These are phyloP conservation scores for Coecobrya sp. DNA, from an alignment of 2,888 invertebrate genomes.

Conservation along the genomic window DNA sequence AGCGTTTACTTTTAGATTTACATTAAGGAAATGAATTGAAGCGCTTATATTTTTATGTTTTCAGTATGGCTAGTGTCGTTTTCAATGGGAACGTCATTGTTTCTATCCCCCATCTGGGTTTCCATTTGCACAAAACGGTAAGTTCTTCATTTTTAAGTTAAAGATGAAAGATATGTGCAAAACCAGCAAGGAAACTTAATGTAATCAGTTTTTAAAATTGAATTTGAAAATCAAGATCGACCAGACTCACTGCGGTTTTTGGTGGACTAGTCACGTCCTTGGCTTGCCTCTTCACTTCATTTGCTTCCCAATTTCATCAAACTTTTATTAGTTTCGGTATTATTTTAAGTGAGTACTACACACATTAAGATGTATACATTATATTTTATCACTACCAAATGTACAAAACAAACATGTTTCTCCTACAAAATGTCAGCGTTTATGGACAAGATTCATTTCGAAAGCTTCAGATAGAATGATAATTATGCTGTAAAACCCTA, in stretches of 20 bases:
- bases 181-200: no score
- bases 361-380: background rate
- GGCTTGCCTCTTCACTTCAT: constrained; percentile 91
- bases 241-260: constrained; percentile 90
- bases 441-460: background rate
- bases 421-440: constrained; percentile 88
- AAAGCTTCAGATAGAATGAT: background rate
- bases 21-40: background rate
- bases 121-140: constrained; percentile 91
- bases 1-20: background rate
- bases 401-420: constrained; percentile 89
- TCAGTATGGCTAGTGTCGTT: constrained; percentile 95
- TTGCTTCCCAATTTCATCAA: constrained; percentile 88
- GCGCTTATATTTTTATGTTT: constrained; percentile 87
- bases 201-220: no score
- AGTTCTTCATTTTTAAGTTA: no score
- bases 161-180: no score
- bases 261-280: constrained; percentile 72
- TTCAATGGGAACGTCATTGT: constrained; percentile 93
- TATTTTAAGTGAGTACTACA: constrained; percentile 87
- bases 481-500: background rate
- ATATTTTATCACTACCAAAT: constrained; percentile 93
- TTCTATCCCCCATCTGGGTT: constrained; percentile 94
- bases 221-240: no score
- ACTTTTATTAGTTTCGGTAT: constrained; percentile 88